Evolutionary conservation across 2,888 invertebrate genomes (phyloP).

Genomic region (Tachina fera): DNA sequence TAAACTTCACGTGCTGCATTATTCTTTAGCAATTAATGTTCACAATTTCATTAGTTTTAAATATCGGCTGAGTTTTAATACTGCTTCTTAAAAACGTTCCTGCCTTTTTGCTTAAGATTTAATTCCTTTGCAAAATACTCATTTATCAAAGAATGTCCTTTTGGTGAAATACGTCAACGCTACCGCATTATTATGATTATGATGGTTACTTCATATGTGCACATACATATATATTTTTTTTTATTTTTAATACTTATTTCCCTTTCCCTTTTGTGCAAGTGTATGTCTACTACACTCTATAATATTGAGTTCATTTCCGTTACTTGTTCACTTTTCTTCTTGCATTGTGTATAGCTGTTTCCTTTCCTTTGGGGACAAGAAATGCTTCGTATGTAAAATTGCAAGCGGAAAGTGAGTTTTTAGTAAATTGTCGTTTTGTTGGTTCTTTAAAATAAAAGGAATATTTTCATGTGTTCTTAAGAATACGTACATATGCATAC

Average conservation of each 20-base stretch:
- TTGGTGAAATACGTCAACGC: constrained; percentile 43
- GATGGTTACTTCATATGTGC: constrained; percentile 20
- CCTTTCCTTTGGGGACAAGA: constrained; percentile 40
- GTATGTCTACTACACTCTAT: constrained; percentile 36
- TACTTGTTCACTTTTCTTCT: constrained; percentile 60
- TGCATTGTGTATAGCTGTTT: constrained; percentile 44
- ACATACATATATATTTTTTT: constrained; percentile 12
- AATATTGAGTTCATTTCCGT: constrained; percentile 70
- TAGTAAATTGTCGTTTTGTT: constrained; percentile 44
- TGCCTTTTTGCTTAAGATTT: neutral
- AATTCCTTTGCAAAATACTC: neutral
- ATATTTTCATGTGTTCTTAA: neutral
- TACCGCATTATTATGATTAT: constrained; percentile 57
- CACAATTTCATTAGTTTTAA: too few species aligned
- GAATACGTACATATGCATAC: constrained; percentile 26
- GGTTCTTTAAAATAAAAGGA: constrained; percentile 42
- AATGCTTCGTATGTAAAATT: constrained; percentile 42
- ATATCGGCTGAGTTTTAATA: too few species aligned
- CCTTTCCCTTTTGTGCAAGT: constrained; percentile 31
- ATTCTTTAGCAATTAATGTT: too few species aligned
- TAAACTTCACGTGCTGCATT: neutral
- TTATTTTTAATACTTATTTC: constrained; percentile 41
- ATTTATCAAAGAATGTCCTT: constrained; percentile 34
- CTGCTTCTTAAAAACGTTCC: too few species aligned
- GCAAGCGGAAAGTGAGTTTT: constrained; percentile 58